These are phyloP conservation scores for Folsomia manolachei DNA, from an alignment of 2,888 invertebrate species.

Conservation along the genomic window DNA sequence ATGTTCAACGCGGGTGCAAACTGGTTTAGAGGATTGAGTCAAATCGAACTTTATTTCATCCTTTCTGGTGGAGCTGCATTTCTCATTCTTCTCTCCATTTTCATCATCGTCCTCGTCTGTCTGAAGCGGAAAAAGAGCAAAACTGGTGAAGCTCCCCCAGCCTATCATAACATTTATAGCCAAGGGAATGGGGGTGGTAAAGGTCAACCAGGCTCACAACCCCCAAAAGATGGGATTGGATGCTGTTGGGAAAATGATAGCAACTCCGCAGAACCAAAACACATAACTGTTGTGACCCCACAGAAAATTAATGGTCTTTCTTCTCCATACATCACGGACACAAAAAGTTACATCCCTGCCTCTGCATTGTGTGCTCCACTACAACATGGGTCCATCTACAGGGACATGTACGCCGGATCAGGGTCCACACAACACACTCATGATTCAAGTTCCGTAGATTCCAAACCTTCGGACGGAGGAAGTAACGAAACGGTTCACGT, in stretches of 20 bases:
- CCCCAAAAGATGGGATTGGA: conserved; percentile 40
- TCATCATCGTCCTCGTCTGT: conserved; percentile 49
- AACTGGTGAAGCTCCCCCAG: conserved; percentile 45
- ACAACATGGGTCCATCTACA: conserved; percentile 42
- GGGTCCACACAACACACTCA: conserved; percentile 45
- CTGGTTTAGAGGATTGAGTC: conserved; percentile 49
- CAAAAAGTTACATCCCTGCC: conserved; percentile 48
- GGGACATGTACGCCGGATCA: conserved; percentile 50
- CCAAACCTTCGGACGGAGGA: conserved; percentile 48
- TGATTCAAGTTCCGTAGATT: conserved; percentile 49
- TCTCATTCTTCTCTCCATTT: conserved; percentile 48
- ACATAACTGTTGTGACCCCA: neutral
- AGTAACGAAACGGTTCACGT: conserved; percentile 50
- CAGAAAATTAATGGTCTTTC: conserved; percentile 39
- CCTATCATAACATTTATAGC: conserved; percentile 50
- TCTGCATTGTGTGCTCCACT: conserved; percentile 46
- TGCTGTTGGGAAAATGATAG: conserved; percentile 51
- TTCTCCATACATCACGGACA: conserved; percentile 42
- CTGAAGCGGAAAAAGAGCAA: conserved; percentile 45
- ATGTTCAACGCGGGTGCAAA: conserved; percentile 50
- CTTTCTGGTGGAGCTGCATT: conserved; percentile 49
- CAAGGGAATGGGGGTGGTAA: conserved; percentile 32
- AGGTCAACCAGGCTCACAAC: conserved; percentile 28
- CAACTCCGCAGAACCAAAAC: conserved; percentile 31
- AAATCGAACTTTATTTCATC: conserved; percentile 50